Base-by-base conservation (phyloP, 2,113 vertebrate species). In the Aphelocoma coerulescens region DNA sequence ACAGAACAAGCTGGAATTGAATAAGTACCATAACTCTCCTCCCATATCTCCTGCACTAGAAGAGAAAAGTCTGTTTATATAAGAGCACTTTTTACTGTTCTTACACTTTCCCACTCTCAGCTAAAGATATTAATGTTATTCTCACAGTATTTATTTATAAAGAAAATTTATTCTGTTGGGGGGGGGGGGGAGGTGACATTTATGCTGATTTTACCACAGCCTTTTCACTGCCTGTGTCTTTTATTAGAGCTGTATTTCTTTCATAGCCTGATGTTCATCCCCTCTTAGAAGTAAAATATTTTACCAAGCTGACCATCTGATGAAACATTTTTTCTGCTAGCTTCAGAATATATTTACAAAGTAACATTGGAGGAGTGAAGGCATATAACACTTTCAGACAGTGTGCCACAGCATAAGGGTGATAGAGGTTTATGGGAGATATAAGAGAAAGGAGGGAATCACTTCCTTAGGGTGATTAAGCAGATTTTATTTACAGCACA, bases 271-370 rank as follows among this genome's bases (percentile, higher is more conserved):
- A 54, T 91, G 51, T 96, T 96, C 80, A 81, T 92, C 72, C 77
- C 73, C 81, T 97, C 86, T 95, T 85, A 94, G 68, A 97, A 97
- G 83, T 95, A 94, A 96, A 97, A 97, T 97, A 98, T 96, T 96
- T 97, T 96, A 97, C 78, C 81, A 82, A 84, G 89, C 77, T 97
- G 95, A 92, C 92, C 87, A 96, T 93, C 84, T 95, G 93, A 97
- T 89, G 61, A 97, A 96, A 96, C 78, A 82, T 89, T 95, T 95
- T 93, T 95, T 95, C 86, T 93, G 51, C 58, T 95, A 67, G 44
- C 55, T 73, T 95, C 30, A 84, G 85, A 95, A 92, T 97, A 95
- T 97, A 96, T 97, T 95, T 92, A 79, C 8, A 0, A 95, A 96
- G 90, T 54, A 91, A 5, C 52, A 81, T n/a, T 65, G 89, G 33